Evolutionary conservation across 2,113 vertebrate species (phyloP).

Genomic region (Carassius auratus): DNA sequence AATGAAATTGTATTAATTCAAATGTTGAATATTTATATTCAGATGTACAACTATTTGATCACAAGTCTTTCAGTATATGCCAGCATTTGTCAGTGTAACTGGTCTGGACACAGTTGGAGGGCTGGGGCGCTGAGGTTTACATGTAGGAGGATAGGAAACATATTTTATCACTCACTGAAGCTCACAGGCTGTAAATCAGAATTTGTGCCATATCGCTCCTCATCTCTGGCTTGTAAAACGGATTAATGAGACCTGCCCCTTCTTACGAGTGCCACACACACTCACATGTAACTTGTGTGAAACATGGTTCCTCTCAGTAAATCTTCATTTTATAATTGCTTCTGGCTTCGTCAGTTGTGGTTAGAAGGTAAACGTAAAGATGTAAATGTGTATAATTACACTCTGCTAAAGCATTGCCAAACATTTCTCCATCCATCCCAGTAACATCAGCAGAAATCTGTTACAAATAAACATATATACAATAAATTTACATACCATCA

Average conservation of each 20-base stretch:
- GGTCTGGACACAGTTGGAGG: constrained; percentile 7
- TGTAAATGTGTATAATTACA: neutral
- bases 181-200: constrained; percentile 50
- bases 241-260: constrained; percentile 55
- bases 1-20: neutral
- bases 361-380: neutral
- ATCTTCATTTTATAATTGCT: constrained; percentile 4
- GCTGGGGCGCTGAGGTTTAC: constrained; percentile 42
- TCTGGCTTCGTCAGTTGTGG: neutral
- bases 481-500: too few relatives aligned
- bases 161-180: constrained; percentile 56
- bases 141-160: constrained; percentile 56
- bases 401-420: neutral
- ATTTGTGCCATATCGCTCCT: constrained; percentile 43
- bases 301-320: constrained; percentile 20
- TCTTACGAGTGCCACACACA: constrained; percentile 29
- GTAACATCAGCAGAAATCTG: neutral
- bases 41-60: neutral
- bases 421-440: neutral
- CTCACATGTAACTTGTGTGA: neutral
- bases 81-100: constrained; percentile 6
- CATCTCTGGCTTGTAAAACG: constrained; percentile 51
- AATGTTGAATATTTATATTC: neutral
- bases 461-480: neutral
- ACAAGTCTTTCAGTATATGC: neutral